phyloP scores from a whole-genome alignment of 2,888 invertebrate genomes.

The Chymomyza amoena region DNA sequence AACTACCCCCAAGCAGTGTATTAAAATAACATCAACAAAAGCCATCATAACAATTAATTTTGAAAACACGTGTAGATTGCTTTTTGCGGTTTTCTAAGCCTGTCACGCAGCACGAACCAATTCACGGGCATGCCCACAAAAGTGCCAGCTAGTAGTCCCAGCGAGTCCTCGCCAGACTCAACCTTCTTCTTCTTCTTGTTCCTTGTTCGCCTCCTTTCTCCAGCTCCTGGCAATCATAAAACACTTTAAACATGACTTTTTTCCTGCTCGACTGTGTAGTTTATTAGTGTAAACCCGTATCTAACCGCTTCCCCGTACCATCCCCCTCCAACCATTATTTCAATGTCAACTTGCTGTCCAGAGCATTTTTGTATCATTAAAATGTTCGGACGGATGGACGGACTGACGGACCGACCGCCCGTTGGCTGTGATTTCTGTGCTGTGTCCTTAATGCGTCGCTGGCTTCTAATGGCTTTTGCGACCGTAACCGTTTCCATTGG shows the following conservation, averaged over 20 bases:
- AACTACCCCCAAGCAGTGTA: not conserved
- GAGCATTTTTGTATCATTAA: slow-evolving; percentile 58
- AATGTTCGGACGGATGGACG: slow-evolving; percentile 56
- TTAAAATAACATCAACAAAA: slow-evolving; percentile 65
- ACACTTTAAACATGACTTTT: slow-evolving; percentile 67
- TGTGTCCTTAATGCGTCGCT: slow-evolving; percentile 8
- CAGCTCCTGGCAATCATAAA: slow-evolving; percentile 62
- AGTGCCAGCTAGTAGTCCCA: not conserved
- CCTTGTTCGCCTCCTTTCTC: slow-evolving; percentile 8
- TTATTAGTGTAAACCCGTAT: slow-evolving; percentile 62
- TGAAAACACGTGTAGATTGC: slow-evolving; percentile 75
- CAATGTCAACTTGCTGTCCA: slow-evolving; percentile 58
- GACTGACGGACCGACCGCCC: slow-evolving; percentile 60
- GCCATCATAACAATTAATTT: slow-evolving; percentile 74
- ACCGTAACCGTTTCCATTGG: slow-evolving; percentile 49
- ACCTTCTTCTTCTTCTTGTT: too few species aligned
- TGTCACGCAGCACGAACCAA: not conserved
- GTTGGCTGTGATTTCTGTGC: slow-evolving; percentile 58
- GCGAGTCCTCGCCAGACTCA: not conserved
- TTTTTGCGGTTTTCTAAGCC: slow-evolving; percentile 61
- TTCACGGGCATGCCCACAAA: not conserved
- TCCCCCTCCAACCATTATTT: slow-evolving; percentile 52
- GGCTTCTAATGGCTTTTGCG: slow-evolving; percentile 49
- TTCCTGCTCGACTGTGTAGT: slow-evolving; percentile 50
- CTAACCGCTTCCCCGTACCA: not conserved